Evolutionary conservation across 2,888 invertebrate species (phyloP), one percentile per base, ranked within the genome.

Genomic region (Andrena flavipes): DNA sequence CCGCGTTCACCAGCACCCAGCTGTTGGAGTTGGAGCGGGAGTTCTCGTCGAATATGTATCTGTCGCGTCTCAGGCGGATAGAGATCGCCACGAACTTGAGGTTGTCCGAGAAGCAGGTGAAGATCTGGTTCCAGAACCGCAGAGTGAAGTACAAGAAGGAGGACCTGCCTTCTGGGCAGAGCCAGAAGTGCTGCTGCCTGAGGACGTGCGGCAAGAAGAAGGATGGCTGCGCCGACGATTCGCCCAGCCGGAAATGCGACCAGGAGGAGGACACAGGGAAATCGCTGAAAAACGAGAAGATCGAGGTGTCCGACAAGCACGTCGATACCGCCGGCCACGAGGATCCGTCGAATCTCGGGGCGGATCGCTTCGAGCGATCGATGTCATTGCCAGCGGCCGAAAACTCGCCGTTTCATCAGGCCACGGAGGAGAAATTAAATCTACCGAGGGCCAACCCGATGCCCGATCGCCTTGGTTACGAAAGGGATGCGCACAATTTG

Each of bases 91-190:
- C 98, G 35, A 96, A 97, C 86, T 94, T 99, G 80, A 96, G 97
- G 69, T 94, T 99, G 0, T 98, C 98, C 0, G 99, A 99, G 94
- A 99, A 99, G 92, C 99, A 99, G 95, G 98, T 99, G 84, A 99
- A 98, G 94, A 98, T 98, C 87, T 98, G 98, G 99, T 99, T 99
- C 94, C 98, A 99, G 93, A 99, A 99, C 94, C 96, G 98, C 6
- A 95, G 98, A 2, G 99, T 99, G 0, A 99, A 99, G 93, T 96
- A 98, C 94, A 99, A 99, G 95, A 99, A 98, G 91, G 98, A 98
- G 87, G 97, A 97, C 91, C 94, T 96, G 7, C 97, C 97, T 1
- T 74, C 91, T 0, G 92, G 92, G 0, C 92, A 92, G 68, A 93
- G 76, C 23, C 91, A 87, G 23, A 95, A 95, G 86, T 95, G 95